Conservation (phyloP, 2,888 invertebrate species). For the Diploptera punctata region DNA sequence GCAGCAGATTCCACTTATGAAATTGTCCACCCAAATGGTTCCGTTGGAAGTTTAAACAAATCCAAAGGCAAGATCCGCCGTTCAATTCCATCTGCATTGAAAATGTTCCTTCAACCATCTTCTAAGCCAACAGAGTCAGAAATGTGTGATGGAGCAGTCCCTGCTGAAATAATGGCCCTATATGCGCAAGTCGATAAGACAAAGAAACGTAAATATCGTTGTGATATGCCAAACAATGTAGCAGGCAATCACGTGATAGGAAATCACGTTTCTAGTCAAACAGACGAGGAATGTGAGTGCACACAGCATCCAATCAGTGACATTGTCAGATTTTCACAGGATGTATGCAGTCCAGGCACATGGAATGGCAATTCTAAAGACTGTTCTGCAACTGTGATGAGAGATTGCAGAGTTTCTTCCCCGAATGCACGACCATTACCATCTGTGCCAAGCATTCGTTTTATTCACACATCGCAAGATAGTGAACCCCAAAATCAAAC, state of each 20-base stretch:
- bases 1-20: conserved; percentile 41
- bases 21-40: conserved; percentile 35
- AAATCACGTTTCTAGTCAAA: conserved; percentile 31
- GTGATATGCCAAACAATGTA: conserved; percentile 19
- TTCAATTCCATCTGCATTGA: conserved; percentile 39
- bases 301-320: conserved; percentile 33
- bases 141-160: conserved; percentile 37
- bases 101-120: conserved; percentile 36
- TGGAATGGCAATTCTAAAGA: conserved; percentile 34
- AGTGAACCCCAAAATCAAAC: conserved; percentile 28
- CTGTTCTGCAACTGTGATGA: conserved; percentile 9
- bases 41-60: conserved; percentile 27
- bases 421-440: conserved; percentile 29
- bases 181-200: conserved; percentile 48
- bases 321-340: conserved; percentile 30
- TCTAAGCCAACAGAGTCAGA: conserved; percentile 29
- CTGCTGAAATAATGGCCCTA: conserved; percentile 46
- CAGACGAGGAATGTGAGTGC: conserved; percentile 32
- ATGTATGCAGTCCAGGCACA: conserved; percentile 26
- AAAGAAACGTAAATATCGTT: conserved; percentile 45
- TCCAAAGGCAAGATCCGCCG: conserved; percentile 17
- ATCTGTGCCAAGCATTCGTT: conserved; percentile 33
- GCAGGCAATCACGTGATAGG: conserved; percentile 1
- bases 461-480: conserved; percentile 23
- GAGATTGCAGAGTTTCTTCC: conserved; percentile 12